Conservation (phyloP, 2,797 vertebrate species). For the Fundulus diaphanus region DNA sequence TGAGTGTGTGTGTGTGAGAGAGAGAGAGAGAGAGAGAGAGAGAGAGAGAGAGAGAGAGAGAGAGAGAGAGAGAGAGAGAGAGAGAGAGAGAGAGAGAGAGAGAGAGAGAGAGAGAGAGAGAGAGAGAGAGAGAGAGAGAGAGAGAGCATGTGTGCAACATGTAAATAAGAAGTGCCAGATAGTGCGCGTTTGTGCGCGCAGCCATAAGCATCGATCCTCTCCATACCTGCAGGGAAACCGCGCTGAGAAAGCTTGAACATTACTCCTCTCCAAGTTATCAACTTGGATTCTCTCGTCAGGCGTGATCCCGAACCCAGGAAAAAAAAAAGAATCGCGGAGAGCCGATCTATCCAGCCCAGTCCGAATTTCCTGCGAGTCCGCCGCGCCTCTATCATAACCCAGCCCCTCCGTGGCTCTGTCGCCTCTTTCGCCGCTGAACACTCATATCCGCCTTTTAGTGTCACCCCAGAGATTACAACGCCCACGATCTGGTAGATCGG, state of each 20-base stretch:
- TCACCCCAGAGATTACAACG: not conserved
- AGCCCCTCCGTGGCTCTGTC: conserved; percentile 15
- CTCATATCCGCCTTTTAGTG: conserved; percentile 38
- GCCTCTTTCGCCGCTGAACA: conserved; percentile 11
- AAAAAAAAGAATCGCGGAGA: not conserved
- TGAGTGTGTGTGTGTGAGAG: not conserved
- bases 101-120: not conserved
- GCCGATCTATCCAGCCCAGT: conserved; percentile 8
- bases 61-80: not conserved
- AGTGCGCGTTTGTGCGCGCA: conserved; percentile 3
- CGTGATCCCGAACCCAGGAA: not conserved
- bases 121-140: not conserved
- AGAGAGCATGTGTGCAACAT: conserved; percentile 35
- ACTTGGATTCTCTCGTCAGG: conserved; percentile 17
- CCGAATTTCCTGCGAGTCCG: conserved; percentile 1
- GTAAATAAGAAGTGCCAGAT: conserved; percentile 13
- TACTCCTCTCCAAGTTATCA: conserved; percentile 34
- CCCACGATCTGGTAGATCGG: conserved; percentile 2
- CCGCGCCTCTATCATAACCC: conserved; percentile 35
- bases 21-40: no score
- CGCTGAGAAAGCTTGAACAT: conserved; percentile 25
- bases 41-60: no score
- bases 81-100: not conserved
- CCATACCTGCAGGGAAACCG: conserved; percentile 48
- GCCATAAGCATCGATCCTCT: conserved; percentile 10